A percentile compares a stretch with the other conserved stretches of the same genome.
Evolutionary conservation across 2,113 vertebrate species (phyloP).

Genomic region (Solea senegalensis): DNA sequence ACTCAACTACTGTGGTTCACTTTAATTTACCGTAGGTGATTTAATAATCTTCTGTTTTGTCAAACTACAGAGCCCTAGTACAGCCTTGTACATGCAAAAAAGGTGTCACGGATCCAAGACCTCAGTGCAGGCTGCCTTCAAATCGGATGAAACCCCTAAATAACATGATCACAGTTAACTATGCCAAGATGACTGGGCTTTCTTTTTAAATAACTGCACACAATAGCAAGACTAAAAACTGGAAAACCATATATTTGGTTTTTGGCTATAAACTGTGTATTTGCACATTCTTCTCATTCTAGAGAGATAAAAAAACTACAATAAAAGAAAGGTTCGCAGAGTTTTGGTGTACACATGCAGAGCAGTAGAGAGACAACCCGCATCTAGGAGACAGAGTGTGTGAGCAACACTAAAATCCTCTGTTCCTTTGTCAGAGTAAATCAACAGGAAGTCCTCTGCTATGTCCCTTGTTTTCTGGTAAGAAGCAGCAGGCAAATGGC

Average conservation of each 20-base stretch:
- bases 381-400: slow-evolving; percentile 9
- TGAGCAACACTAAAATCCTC: slow-evolving; percentile 56
- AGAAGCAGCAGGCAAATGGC: slow-evolving; percentile 64
- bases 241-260: slow-evolving; percentile 6
- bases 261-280: slow-evolving; percentile 15
- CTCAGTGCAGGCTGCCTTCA: slow-evolving; percentile 34
- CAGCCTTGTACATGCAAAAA: slow-evolving; percentile 30
- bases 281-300: slow-evolving; percentile 18
- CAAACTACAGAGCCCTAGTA: slow-evolving; percentile 9
- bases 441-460: slow-evolving; percentile 48
- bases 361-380: background rate
- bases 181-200: slow-evolving; percentile 56
- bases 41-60: slow-evolving; percentile 5
- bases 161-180: slow-evolving; percentile 58
- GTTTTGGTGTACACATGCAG: background rate
- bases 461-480: slow-evolving; percentile 54
- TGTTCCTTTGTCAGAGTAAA: slow-evolving; percentile 47
- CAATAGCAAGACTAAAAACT: slow-evolving; percentile 4
- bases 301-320: slow-evolving; percentile 1
- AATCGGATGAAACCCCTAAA: slow-evolving; percentile 69
- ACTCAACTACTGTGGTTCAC: too few relatives aligned
- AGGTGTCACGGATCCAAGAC: slow-evolving; percentile 46
- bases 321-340: slow-evolving; percentile 1
- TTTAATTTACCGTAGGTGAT: too few relatives aligned
- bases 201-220: slow-evolving; percentile 28